These are phyloP conservation scores for Argyresthia albistria DNA, from an alignment of 2,888 invertebrate species.

Conservation along the genomic window DNA sequence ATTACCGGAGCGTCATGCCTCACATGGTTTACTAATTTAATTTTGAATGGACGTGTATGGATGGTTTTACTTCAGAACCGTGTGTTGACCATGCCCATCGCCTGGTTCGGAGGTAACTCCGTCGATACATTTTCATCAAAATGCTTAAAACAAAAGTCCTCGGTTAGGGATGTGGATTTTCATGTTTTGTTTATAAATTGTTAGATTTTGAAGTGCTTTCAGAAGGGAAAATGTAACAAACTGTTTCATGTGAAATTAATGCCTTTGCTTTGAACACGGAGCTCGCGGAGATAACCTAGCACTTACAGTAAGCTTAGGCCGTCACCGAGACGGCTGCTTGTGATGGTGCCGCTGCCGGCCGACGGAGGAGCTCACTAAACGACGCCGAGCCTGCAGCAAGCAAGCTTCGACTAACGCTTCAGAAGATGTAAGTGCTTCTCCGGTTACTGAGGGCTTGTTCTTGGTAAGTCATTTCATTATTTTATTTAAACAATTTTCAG, in stretches of 20 bases:
- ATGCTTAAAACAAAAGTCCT: constrained; percentile 50
- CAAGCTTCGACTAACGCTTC: constrained; percentile 72
- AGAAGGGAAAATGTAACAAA: constrained; percentile 56
- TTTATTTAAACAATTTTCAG: constrained; percentile 46
- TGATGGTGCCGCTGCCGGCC: constrained; percentile 51
- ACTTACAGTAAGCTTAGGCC: constrained; percentile 72
- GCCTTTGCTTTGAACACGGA: constrained; percentile 65
- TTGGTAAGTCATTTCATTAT: constrained; percentile 54
- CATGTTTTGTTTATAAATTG: constrained; percentile 25
- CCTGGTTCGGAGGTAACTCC: constrained; percentile 35
- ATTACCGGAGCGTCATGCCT: constrained; percentile 39
- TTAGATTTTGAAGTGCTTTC: constrained; percentile 50
- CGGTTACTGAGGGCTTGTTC: constrained; percentile 41
- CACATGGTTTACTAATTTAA: constrained; percentile 57
- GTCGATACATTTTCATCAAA: constrained; percentile 37
- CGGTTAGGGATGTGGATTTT: constrained; percentile 34
- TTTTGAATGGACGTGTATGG: constrained; percentile 35
- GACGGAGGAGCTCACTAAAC: constrained; percentile 58
- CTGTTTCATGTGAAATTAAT: constrained; percentile 59
- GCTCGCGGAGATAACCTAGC: constrained; percentile 71
- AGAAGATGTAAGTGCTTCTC: constrained; percentile 64
- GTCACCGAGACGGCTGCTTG: constrained; percentile 59
- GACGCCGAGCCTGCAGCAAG: constrained; percentile 44
- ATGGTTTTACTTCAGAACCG: constrained; percentile 39
- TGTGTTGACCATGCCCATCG: constrained; percentile 60